A percentile compares a stretch with the other conserved stretches of the same genome.
These are phyloP conservation scores for Syngnathus rostellatus DNA, from an alignment of 2,797 vertebrate genomes.

Conservation along the genomic window DNA sequence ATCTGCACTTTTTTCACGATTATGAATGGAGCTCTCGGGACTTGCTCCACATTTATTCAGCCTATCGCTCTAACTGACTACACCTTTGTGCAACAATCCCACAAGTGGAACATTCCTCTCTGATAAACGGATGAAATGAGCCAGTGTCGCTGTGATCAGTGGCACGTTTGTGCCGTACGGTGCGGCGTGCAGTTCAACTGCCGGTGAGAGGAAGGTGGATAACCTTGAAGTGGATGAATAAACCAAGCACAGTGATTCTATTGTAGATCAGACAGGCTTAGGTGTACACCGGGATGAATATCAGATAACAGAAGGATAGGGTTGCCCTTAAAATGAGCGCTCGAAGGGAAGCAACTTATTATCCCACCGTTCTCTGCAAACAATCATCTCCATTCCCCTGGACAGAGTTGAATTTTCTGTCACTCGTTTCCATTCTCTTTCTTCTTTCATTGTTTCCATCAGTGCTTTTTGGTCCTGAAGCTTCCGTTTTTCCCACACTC, in stretches of 20 bases:
- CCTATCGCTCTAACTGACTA: not conserved
- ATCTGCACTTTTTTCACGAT: not conserved
- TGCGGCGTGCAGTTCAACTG: slow-evolving; percentile 35
- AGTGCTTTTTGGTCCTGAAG: slow-evolving; percentile 82
- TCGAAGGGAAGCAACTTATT: slow-evolving; percentile 64
- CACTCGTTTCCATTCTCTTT: slow-evolving; percentile 58
- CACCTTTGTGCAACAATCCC: not conserved
- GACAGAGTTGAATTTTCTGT: slow-evolving; percentile 73
- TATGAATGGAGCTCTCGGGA: slow-evolving; percentile 4
- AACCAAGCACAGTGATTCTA: slow-evolving; percentile 48
- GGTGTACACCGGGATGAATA: slow-evolving; percentile 45
- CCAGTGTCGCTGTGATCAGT: slow-evolving; percentile 27
- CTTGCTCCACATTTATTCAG: not conserved
- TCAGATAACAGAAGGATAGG: slow-evolving; percentile 60
- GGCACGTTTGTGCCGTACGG: slow-evolving; percentile 30
- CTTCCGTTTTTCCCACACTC: slow-evolving; percentile 99
- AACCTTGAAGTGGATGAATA: slow-evolving; percentile 47
- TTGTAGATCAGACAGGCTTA: slow-evolving; percentile 43
- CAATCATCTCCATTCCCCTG: slow-evolving; percentile 62
- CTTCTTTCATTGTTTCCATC: slow-evolving; percentile 72
- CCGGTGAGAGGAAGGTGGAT: slow-evolving; percentile 34
- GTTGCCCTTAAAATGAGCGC: slow-evolving; percentile 48
- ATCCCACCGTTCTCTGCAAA: slow-evolving; percentile 58
- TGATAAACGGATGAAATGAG: slow-evolving; percentile 25
- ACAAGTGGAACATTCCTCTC: not conserved